These are phyloP conservation scores for Psilopogon haemacephalus DNA, from an alignment of 2,113 vertebrate species.

Conservation along the genomic window DNA sequence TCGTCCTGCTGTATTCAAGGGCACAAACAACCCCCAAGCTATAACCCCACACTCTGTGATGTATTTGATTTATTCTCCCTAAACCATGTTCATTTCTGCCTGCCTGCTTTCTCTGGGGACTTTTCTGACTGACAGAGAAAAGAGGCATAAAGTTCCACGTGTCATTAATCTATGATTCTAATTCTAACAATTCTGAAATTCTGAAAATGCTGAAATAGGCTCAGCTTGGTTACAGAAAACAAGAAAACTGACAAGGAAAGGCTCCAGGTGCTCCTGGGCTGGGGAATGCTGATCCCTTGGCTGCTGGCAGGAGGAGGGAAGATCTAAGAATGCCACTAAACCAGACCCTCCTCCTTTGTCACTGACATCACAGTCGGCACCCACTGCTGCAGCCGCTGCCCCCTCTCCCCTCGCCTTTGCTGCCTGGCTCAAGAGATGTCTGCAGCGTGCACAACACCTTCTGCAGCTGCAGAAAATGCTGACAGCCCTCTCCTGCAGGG, in stretches of 20 bases:
- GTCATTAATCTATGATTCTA: neutral
- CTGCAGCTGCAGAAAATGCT: neutral
- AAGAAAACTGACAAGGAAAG: neutral
- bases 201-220: neutral
- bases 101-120: neutral
- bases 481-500: neutral
- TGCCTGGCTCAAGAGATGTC: rapidly evolving
- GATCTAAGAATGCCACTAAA: neutral
- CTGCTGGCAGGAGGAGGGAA: neutral
- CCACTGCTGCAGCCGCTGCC: neutral
- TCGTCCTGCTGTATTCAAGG: neutral
- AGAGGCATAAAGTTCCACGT: neutral
- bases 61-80: neutral
- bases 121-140: neutral
- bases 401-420: neutral
- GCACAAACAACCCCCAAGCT: neutral
- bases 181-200: too few relatives aligned
- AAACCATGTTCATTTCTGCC: neutral
- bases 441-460: neutral
- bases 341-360: neutral
- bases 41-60: neutral
- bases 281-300: neutral
- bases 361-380: neutral
- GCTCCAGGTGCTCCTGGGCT: rapidly evolving
- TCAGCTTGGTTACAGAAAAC: neutral